Conservation (phyloP, 2,888 invertebrate species). For the Drosophila merina region DNA sequence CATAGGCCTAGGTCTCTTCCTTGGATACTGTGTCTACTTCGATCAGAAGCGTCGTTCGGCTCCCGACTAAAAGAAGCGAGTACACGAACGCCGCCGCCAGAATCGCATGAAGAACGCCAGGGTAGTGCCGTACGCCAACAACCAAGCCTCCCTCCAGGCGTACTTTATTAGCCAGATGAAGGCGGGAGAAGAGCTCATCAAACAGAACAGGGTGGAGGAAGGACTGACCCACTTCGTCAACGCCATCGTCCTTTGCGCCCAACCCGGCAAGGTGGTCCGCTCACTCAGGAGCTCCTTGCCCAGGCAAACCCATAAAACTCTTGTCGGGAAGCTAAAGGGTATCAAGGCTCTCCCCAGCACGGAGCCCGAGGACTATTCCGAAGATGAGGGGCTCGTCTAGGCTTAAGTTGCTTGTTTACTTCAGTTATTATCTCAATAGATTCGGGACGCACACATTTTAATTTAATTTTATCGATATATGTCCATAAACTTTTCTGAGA, state of each 20-base stretch:
- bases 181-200: conserved; percentile 1
- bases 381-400: neutral
- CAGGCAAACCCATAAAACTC: neutral
- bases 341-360: no score
- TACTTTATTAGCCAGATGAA: conserved; percentile 8
- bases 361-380: neutral
- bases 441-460: no score
- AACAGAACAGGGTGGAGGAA: neutral
- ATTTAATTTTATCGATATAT: no score
- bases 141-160: neutral
- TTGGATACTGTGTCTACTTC: conserved; percentile 15
- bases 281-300: conserved; percentile 1
- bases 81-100: conserved; percentile 14
- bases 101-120: neutral
- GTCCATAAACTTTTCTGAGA: no score
- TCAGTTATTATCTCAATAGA: neutral
- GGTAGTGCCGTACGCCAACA: neutral
- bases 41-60: conserved; percentile 12
- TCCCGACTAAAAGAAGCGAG: conserved; percentile 12
- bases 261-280: conserved; percentile 7
- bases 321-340: conserved; percentile 2
- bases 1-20: neutral
- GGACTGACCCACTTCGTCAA: conserved; percentile 5
- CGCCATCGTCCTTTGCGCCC: conserved; percentile 5
- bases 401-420: neutral